Conservation (phyloP, 1,140 invertebrate genomes). For the Drosophila pruinosa region DNA sequence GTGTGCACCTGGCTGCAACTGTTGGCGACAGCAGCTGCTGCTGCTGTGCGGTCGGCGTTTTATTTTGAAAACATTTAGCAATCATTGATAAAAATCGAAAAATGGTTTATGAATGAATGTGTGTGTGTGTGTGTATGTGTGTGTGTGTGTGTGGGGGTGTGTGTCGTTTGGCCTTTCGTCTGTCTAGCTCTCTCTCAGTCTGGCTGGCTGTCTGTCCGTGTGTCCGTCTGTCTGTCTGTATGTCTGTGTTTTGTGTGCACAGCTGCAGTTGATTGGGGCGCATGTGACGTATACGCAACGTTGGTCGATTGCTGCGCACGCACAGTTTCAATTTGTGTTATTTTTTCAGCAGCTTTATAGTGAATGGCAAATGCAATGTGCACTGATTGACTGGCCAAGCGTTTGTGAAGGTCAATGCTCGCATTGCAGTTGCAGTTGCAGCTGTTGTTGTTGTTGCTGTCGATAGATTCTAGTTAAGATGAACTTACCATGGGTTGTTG, state of each 20-base stretch:
- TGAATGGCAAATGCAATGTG: conserved; percentile 58
- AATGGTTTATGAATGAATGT: conserved; percentile 74
- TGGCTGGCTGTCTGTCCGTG: not conserved
- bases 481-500: conserved; percentile 82
- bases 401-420: conserved; percentile 62
- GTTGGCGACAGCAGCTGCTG: conserved; percentile 22
- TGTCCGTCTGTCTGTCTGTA: not conserved
- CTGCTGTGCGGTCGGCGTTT: conserved; percentile 42
- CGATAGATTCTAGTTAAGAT: conserved; percentile 14
- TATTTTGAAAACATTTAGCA: conserved; percentile 75
- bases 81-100: conserved; percentile 80
- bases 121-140: not conserved
- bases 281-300: conserved; percentile 68
- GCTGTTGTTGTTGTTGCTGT: not conserved
- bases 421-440: conserved; percentile 7
- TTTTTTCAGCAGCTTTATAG: conserved; percentile 28
- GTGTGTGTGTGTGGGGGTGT: conserved; percentile 7
- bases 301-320: not conserved
- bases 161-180: conserved; percentile 11
- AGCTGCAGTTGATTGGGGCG: conserved; percentile 66
- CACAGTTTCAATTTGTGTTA: conserved; percentile 28
- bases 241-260: conserved; percentile 40
- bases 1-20: conserved; percentile 30
- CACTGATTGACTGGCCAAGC: conserved; percentile 42
- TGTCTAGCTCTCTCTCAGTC: not conserved